These are phyloP conservation scores for Oscheius sp. DNA, from an alignment of 1,140 invertebrate species.

Conservation along the genomic window DNA sequence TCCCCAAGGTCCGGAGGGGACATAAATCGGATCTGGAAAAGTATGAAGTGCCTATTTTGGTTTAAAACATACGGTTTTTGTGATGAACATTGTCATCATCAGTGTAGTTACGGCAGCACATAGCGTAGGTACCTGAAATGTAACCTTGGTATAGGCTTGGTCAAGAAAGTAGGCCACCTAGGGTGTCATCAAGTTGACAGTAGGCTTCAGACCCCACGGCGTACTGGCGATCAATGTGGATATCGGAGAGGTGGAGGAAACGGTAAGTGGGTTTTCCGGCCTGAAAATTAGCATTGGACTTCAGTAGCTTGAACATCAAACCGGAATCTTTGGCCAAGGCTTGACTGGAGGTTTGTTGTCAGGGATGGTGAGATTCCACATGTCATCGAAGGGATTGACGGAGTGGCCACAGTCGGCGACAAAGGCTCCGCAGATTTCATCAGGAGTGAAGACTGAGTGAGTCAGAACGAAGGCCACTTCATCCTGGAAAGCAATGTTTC, in stretches of 20 bases:
- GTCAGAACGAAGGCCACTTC: constrained; percentile 31
- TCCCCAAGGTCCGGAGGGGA: constrained; percentile 80
- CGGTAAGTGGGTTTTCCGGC: constrained; percentile 72
- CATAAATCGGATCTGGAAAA: constrained; percentile 22
- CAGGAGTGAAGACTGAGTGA: constrained; percentile 25
- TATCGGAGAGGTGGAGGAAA: constrained; percentile 87
- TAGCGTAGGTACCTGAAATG: constrained; percentile 23
- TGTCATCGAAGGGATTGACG: constrained; percentile 30
- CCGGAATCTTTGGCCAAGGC: constrained; percentile 39
- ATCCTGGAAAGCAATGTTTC: constrained; percentile 15
- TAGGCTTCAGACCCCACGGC: constrained; percentile 82
- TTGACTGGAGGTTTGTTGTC: constrained; percentile 41
- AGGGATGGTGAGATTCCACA: constrained; percentile 43
- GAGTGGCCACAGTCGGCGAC: constrained; percentile 33
- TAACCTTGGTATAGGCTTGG: no score
- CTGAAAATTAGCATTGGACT: no score
- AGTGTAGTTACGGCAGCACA: constrained; percentile 36
- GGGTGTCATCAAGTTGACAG: constrained; percentile 65
- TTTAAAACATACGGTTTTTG: background rate
- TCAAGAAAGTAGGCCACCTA: no score
- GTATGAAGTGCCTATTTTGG: no score
- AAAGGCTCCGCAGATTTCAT: constrained; percentile 42
- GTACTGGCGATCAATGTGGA: constrained; percentile 87
- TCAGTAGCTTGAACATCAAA: background rate
- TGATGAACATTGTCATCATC: constrained; percentile 8